Evolutionary conservation across 2,113 vertebrate species (phyloP).

Genomic region (Embiotoca jacksoni): DNA sequence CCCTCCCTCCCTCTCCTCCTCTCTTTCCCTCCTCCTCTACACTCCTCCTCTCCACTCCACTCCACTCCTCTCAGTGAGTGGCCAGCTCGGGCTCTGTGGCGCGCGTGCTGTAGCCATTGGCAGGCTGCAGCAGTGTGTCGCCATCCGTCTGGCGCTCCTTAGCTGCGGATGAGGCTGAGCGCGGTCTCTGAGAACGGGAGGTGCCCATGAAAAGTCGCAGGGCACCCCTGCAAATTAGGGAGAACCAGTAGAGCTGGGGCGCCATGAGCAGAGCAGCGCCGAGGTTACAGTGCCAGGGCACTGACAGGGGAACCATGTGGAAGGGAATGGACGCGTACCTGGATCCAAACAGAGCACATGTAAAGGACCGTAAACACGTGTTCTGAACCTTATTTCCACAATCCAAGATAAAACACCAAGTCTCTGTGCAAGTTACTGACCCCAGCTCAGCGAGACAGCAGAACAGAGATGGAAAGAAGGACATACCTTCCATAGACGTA

Average conservation of each 20-base stretch:
- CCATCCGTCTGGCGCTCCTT: constrained; percentile 68
- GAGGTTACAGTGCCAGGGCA: constrained; percentile 89
- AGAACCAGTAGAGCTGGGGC: constrained; percentile 94
- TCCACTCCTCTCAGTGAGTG: constrained; percentile 70
- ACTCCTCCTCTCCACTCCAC: constrained; percentile 54
- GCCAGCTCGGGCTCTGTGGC: constrained; percentile 73
- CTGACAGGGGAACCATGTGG: constrained; percentile 85
- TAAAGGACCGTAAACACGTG: neutral
- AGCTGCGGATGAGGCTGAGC: constrained; percentile 28
- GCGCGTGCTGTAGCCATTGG: constrained; percentile 82
- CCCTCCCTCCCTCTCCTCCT: constrained; percentile 23
- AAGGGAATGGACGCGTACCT: constrained; percentile 89
- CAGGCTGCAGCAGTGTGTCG: constrained; percentile 64
- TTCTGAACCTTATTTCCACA: neutral
- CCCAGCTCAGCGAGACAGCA: constrained; percentile 49
- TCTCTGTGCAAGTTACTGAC: constrained; percentile 18
- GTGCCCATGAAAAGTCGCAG: constrained; percentile 81
- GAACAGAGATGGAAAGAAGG: constrained; percentile 66
- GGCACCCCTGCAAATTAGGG: constrained; percentile 91
- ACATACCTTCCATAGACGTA: constrained; percentile 92
- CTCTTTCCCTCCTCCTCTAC: neutral
- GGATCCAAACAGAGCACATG: constrained; percentile 30
- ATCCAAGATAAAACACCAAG: constrained; percentile 1
- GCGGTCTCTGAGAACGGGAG: constrained; percentile 71
- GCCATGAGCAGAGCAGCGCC: constrained; percentile 90